phyloP scores from a whole-genome alignment of 2,888 invertebrate species.

The Adelphocoris suturalis region DNA sequence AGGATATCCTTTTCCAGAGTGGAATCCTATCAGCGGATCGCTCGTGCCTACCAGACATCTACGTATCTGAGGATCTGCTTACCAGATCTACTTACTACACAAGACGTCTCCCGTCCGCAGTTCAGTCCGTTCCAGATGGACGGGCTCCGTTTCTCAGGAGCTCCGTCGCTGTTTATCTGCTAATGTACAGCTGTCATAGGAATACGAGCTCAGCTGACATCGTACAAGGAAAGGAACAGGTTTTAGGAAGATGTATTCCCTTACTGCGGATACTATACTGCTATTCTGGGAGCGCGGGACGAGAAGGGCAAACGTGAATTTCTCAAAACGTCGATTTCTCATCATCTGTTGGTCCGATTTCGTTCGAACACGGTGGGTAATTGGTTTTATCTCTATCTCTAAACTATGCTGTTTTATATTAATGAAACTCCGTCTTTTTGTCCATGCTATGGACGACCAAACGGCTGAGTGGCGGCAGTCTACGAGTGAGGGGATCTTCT shows the following conservation, averaged over 20 bases:
- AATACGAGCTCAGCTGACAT: neutral
- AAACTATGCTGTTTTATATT: too few relatives aligned
- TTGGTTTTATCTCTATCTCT: too few relatives aligned
- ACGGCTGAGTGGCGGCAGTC: too few relatives aligned
- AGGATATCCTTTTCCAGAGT: slow-evolving; percentile 46
- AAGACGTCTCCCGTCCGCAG: neutral
- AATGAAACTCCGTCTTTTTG: too few relatives aligned
- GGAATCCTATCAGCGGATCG: neutral
- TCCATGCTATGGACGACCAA: too few relatives aligned
- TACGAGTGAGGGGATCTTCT: too few relatives aligned
- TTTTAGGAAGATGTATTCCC: too few relatives aligned
- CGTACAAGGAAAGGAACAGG: neutral
- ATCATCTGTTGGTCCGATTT: neutral
- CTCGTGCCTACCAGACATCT: neutral
- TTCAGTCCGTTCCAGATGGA: neutral
- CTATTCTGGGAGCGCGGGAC: too few relatives aligned
- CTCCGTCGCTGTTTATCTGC: neutral
- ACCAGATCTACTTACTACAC: neutral
- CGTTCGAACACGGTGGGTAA: too few relatives aligned
- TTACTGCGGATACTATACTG: too few relatives aligned
- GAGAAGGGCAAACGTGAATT: neutral
- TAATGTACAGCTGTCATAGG: neutral
- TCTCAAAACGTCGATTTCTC: too few relatives aligned
- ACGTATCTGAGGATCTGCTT: neutral
- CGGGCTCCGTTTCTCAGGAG: neutral